These are phyloP conservation scores for Myodes glareolus DNA, from an alignment of 2,113 vertebrate genomes.

Conservation along the genomic window DNA sequence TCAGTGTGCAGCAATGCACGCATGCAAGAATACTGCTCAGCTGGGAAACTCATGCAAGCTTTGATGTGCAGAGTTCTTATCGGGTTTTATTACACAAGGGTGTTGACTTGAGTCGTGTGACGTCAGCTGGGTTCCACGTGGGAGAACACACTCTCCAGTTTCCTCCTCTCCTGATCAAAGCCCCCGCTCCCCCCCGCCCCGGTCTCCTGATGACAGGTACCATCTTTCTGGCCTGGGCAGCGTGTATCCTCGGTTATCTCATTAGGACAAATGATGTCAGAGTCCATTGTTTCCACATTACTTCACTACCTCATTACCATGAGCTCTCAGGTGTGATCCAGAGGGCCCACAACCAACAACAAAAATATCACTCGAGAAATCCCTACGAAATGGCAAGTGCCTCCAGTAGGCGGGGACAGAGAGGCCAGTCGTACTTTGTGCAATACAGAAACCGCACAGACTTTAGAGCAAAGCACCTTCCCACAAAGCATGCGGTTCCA, in stretches of 20 bases:
- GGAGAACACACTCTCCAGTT: neutral
- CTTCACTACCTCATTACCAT: neutral
- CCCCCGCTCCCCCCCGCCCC: neutral
- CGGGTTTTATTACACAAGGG: neutral
- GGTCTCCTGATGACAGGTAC: neutral
- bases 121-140: neutral
- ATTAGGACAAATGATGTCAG: neutral
- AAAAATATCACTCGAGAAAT: conserved; percentile 1
- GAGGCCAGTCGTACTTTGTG: neutral
- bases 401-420: neutral
- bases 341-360: neutral
- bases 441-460: neutral
- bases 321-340: neutral
- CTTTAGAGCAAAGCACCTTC: neutral
- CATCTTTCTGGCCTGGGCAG: neutral
- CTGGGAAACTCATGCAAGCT: neutral
- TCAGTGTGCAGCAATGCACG: too few relatives aligned
- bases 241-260: neutral
- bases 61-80: neutral
- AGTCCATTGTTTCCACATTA: neutral
- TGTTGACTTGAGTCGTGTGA: neutral
- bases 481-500: neutral
- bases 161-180: neutral
- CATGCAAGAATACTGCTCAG: neutral
- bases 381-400: neutral